A percentile compares a stretch with the other conserved stretches of the same genome.
These are phyloP conservation scores for Harpalus rubripes DNA, from an alignment of 2,888 invertebrate species.

Conservation along the genomic window DNA sequence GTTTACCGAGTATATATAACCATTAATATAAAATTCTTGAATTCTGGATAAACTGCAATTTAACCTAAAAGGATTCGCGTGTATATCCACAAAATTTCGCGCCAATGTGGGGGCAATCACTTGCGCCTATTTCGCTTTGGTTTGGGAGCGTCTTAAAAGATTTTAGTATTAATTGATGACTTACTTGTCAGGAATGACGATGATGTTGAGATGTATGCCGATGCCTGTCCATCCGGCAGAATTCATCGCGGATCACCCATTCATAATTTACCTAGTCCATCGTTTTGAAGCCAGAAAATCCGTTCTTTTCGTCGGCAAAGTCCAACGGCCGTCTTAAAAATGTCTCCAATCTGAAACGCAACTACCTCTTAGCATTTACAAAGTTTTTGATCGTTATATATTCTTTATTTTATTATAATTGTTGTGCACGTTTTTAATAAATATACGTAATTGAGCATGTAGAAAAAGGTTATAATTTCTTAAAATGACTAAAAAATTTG, in stretches of 20 bases:
- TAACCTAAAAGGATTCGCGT: too few species aligned
- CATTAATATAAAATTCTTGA: too few species aligned
- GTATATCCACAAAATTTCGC: too few species aligned
- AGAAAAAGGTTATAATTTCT: neutral
- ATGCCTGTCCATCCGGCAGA: conserved; percentile 70
- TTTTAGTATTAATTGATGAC: neutral
- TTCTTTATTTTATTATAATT: conserved; percentile 32
- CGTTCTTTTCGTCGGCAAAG: conserved; percentile 68
- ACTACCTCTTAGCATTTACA: conserved; percentile 57
- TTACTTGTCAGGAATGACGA: conserved; percentile 67
- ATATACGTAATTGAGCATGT: conserved; percentile 46
- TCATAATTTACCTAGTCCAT: conserved; percentile 74
- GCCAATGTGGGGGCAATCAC: too few species aligned
- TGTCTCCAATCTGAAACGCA: neutral
- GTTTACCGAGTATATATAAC: too few species aligned
- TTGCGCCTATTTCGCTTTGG: too few species aligned
- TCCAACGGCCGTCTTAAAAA: conserved; percentile 60
- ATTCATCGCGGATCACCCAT: conserved; percentile 76
- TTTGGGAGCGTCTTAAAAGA: too few species aligned
- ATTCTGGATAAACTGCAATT: too few species aligned
- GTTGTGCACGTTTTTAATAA: conserved; percentile 54
- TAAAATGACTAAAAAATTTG: conserved; percentile 13
- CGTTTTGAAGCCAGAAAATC: conserved; percentile 69
- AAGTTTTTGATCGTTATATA: neutral
- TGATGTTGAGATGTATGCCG: conserved; percentile 70